Conservation (phyloP, 1,140 invertebrate species). For the Solen grandis region DNA sequence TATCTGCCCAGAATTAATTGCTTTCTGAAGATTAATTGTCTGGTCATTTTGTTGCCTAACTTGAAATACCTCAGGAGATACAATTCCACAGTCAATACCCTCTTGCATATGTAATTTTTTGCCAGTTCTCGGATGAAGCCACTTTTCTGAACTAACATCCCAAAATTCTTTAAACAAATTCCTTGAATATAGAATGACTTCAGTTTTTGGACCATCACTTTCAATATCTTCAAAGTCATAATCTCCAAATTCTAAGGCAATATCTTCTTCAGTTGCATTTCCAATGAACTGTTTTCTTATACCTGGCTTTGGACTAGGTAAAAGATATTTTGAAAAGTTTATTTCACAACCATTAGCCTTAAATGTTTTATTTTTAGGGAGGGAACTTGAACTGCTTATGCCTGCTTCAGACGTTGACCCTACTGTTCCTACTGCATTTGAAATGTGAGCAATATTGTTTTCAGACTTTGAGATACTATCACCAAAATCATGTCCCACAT, state of each 20-base stretch:
- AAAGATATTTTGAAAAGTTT: conserved; percentile 40
- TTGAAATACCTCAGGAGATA: conserved; percentile 85
- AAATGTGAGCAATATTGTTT: not conserved
- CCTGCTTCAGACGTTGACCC: too few species aligned
- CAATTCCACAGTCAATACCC: conserved; percentile 87
- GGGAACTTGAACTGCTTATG: not conserved
- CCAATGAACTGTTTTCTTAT: not conserved
- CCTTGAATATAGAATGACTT: conserved; percentile 54
- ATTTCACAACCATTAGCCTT: conserved; percentile 53
- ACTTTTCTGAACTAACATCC: conserved; percentile 58
- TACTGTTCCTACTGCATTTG: not conserved
- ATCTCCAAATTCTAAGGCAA: conserved; percentile 7
- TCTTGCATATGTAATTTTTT: conserved; percentile 87
- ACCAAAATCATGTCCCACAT: conserved; percentile 27
- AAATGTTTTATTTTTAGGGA: conserved; percentile 27
- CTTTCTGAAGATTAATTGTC: conserved; percentile 64
- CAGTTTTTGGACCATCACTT: conserved; percentile 34
- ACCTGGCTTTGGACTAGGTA: conserved; percentile 10
- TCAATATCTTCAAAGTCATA: conserved; percentile 36
- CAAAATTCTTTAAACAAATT: conserved; percentile 74
- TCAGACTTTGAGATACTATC: not conserved
- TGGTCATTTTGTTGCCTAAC: conserved; percentile 87
- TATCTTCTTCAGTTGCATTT: not conserved
- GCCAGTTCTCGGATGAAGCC: conserved; percentile 88
- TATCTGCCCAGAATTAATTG: conserved; percentile 71